A percentile compares a stretch with the other conserved stretches of the same genome.
Evolutionary conservation across 2,888 invertebrate species (phyloP).

Genomic region (Drosophila pullipes): DNA sequence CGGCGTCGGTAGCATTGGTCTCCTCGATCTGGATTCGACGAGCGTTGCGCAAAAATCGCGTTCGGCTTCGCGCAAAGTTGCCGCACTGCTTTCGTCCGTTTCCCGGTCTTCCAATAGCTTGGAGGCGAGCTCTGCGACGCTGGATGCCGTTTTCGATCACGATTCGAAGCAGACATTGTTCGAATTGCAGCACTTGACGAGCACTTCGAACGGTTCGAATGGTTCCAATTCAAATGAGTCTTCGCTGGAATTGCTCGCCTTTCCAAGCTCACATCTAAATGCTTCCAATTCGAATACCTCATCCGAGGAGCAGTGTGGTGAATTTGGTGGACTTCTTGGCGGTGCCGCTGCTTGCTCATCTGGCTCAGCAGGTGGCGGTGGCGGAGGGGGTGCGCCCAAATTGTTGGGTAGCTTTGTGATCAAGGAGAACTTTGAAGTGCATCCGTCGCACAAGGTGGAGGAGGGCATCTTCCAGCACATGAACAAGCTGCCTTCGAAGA

Average conservation of each 20-base stretch:
- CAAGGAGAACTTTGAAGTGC: conserved; percentile 85
- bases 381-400: conserved; percentile 72
- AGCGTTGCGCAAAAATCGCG: conserved; percentile 83
- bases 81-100: conserved; percentile 80
- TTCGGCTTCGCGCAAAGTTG: conserved; percentile 81
- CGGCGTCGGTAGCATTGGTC: conserved; percentile 56
- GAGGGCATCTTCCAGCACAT: conserved; percentile 85
- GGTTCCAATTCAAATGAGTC: conserved; percentile 84
- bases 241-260: conserved; percentile 82
- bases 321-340: conserved; percentile 73
- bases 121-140: conserved; percentile 76
- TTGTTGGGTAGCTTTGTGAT: conserved; percentile 83
- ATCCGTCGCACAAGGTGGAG: conserved; percentile 85
- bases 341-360: conserved; percentile 63
- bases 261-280: conserved; percentile 83
- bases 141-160: conserved; percentile 84
- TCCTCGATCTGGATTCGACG: conserved; percentile 83
- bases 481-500: conserved; percentile 85
- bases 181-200: conserved; percentile 83
- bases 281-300: conserved; percentile 85
- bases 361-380: conserved; percentile 59
- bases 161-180: conserved; percentile 85
- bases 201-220: conserved; percentile 66
- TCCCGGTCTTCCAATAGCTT: conserved; percentile 77
- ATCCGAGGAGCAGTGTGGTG: conserved; percentile 83